Evolutionary conservation across 2,113 vertebrate species (phyloP), one percentile per base, ranked within the genome.

Genomic region (Festucalex cinctus): DNA sequence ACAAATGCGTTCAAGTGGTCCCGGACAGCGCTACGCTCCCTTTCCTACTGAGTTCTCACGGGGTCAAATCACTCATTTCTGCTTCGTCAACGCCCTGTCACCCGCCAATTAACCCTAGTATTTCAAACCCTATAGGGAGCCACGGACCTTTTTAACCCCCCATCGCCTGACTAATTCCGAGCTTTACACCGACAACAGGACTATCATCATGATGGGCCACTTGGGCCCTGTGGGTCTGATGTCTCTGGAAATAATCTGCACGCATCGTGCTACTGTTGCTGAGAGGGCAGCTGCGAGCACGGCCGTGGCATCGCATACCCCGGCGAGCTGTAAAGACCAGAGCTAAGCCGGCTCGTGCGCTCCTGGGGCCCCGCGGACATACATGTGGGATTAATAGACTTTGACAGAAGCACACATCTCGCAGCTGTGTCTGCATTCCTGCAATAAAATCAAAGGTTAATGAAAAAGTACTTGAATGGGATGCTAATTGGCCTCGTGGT

Each of bases 1-100:
- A 19, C 16, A 10, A 12, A 51, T 51, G 14, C 2, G 9, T 16
- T 46, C 10, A 46, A 46, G 17, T 5, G 16, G 16, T 7, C 43
- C 5, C 16, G 16, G 16, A 44, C 44, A 19, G 44, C 69, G 71
- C 75, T 66, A 0, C 74, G 66, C 75, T 78, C 75, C 68, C 66
- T 69, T 70, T 41, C 41, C 65, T 53, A 16, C 73, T 10, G 61
- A 74, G 81, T 87, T 86, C 86, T 86, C 85, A 88, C 83, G 71
- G 77, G 80, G 77, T 88, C 83, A 82, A 62, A 81, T 85, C 80
- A 14, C 82, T 83, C 37, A 63, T 28, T 66, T 14, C 67, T 19
- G 17, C 49, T 69, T 68, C 14, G 67, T 66, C 83, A 85, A 76
- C 88, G 76, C 80, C 79, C 60, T 71, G 82, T 87, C 81, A 75